Base-by-base conservation (phyloP, 2,888 invertebrate genomes). In the Neoaliturus tenellus region DNA sequence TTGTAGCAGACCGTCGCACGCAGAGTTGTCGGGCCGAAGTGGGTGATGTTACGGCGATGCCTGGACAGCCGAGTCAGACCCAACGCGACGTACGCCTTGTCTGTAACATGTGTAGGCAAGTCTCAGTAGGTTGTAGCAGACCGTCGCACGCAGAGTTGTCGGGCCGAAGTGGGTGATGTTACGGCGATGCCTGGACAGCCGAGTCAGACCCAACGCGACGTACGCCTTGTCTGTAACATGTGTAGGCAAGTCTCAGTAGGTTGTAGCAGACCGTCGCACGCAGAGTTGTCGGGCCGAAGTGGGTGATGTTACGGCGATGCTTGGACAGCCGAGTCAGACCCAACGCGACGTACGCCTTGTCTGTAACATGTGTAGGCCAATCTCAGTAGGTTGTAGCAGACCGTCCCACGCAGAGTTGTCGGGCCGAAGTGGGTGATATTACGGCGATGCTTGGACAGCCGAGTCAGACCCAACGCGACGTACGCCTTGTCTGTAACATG, bases 21-120 rank as follows among this genome's bases (percentile, higher is more conserved):
- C 20, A 94, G 90, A 0, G 93, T 93, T 0, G 93, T 93, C 6
- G 92, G 91, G 6, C 93, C 93, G 89, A 93, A 93, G 75, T 90
- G 88, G 0, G 88, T 88, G 33, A 94, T 91, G 88, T 93, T 92
- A 81, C 93, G 89, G 75, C 90, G 90, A 88, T 93, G 93, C 25
- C 93, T 89, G 39, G 93, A 92, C 86, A 90, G 90, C 81, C 90
- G 90, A 0, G 93, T 93, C 44, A 93, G 89, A n/a, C 91, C 90
- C 20, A 93, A 88, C 85, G 91, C 89, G 0, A 91, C 90, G 51
- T 90, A 90, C 0, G 91, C 90, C 83, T 91, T 89, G n/a, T 89
- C 89, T 89, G 87, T 35, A 85, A 85, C 44, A 58, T 20, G 25
- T n/a, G n/a, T n/a, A 88, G 82, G 92, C 92, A 81, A 93, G 86